phyloP scores from a whole-genome alignment of 2,797 vertebrate species.

The Chelmon rostratus region DNA sequence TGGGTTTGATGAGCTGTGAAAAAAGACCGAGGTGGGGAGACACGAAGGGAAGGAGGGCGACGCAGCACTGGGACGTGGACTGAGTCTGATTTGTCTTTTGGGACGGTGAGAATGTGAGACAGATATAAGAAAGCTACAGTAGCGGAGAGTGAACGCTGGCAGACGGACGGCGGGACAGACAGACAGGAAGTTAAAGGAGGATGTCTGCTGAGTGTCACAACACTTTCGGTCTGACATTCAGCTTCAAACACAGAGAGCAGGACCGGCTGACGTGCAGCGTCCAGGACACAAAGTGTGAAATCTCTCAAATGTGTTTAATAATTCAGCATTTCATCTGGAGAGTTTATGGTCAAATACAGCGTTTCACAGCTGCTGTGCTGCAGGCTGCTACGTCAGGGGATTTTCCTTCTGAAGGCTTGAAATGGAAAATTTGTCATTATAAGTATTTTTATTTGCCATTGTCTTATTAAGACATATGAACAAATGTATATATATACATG shows the following conservation, averaged over 20 bases:
- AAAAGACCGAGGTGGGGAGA: conserved; percentile 10
- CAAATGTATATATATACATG: no score
- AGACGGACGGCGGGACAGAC: background rate
- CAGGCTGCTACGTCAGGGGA: no score
- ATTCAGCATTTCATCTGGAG: background rate
- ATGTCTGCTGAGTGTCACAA: background rate
- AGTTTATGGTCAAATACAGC: background rate
- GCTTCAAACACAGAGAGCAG: background rate
- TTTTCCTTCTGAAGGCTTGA: no score
- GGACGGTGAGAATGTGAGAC: conserved; percentile 9
- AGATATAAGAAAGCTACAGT: background rate
- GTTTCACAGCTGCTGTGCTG: background rate
- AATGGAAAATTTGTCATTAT: no score
- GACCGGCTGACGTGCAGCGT: no score
- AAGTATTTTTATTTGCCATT: no score
- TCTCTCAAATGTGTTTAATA: background rate
- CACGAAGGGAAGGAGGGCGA: background rate
- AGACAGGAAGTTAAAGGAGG: background rate
- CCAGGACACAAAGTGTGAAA: background rate
- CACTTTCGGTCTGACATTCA: background rate
- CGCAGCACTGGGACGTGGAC: background rate
- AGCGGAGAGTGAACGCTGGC: background rate
- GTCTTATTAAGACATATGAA: no score
- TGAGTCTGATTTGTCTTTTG: conserved; percentile 26
- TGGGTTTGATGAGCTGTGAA: conserved; percentile 74